A percentile compares a stretch with the other conserved stretches of the same genome.
Conservation (phyloP, 1,140 invertebrate species). For the Anoplolepis gracilipes region DNA sequence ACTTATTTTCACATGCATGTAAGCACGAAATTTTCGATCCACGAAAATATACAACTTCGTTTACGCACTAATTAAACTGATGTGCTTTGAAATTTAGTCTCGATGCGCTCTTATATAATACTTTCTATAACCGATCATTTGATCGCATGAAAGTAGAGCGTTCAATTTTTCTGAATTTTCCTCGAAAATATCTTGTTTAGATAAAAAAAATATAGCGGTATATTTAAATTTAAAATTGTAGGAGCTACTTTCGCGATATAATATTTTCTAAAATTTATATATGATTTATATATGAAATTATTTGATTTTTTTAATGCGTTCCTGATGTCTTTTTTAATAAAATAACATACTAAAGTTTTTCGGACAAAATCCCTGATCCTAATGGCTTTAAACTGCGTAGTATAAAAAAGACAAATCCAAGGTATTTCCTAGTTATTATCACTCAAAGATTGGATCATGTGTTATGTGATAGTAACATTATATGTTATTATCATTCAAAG, state of each 20-base stretch:
- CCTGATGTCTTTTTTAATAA: not conserved
- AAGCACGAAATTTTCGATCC: not conserved
- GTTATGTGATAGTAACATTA: no score
- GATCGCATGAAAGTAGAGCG: not conserved
- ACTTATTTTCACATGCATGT: not conserved
- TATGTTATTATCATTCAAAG: not conserved
- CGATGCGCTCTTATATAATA: slow-evolving; percentile 14
- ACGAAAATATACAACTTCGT: not conserved
- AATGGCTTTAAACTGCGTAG: not conserved
- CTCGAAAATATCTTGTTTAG: not conserved
- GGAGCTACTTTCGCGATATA: not conserved
- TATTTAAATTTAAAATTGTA: slow-evolving; percentile 1
- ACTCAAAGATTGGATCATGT: not conserved
- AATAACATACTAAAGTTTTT: slow-evolving; percentile 15
- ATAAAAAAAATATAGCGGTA: not conserved
- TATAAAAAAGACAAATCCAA: slow-evolving; percentile 5
- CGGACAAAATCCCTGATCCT: not conserved
- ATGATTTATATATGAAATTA: not conserved
- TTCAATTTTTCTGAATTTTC: not conserved
- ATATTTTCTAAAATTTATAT: not conserved
- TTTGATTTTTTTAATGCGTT: not conserved
- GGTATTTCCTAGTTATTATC: slow-evolving; percentile 19
- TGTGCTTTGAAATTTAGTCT: not conserved
- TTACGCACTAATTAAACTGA: slow-evolving; percentile 13
- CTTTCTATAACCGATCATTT: not conserved